Percentiles rank a stretch among this genome's conserved stretches.
Evolutionary conservation across 2,797 vertebrate species (phyloP).

Genomic region (Avahi laniger): DNA sequence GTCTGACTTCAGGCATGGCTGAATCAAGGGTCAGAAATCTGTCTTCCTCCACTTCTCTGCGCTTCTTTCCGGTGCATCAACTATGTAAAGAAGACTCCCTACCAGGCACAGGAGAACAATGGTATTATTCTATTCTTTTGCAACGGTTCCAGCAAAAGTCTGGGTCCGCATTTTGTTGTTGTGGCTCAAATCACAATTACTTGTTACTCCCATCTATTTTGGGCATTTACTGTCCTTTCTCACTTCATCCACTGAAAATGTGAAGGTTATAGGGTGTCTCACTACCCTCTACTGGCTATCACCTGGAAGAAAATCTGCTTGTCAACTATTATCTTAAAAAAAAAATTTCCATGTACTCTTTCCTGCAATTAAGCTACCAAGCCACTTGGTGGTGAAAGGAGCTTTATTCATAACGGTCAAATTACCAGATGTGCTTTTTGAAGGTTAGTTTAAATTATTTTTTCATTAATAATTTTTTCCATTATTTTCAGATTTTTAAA

Average conservation of each 20-base stretch:
- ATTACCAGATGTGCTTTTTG: not conserved
- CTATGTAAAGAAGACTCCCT: not conserved
- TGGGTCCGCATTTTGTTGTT: not conserved
- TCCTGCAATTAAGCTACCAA: not conserved
- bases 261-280: not conserved
- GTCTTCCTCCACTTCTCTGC: not conserved
- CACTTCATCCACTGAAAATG: not conserved
- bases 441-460: not conserved
- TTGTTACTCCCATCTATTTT: not conserved
- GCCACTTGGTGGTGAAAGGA: not conserved
- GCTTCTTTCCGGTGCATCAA: not conserved
- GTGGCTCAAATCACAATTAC: not conserved
- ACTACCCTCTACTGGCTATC: not conserved
- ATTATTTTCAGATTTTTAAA: conserved; percentile 10
- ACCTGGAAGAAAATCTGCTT: not conserved
- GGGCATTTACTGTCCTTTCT: not conserved
- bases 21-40: not conserved
- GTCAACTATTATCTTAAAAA: not conserved
- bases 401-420: not conserved
- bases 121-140: not conserved
- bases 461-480: not conserved
- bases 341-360: not conserved
- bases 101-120: not conserved
- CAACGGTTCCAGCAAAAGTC: not conserved
- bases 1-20: not conserved